Conservation (phyloP, 2,797 vertebrate species). For the Apogon hyalosoma region DNA sequence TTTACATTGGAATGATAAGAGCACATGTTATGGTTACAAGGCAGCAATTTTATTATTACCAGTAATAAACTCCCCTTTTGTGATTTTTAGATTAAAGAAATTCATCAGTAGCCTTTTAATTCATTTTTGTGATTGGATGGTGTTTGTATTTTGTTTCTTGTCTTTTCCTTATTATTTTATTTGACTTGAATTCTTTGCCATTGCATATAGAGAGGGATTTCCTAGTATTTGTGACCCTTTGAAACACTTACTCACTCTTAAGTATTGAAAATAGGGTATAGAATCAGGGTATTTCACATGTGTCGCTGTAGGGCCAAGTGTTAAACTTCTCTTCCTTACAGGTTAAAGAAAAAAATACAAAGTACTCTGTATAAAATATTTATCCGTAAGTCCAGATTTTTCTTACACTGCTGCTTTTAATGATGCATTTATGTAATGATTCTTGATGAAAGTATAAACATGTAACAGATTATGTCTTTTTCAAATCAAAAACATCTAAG, state of each 20-base stretch:
- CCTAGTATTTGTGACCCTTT: conserved; percentile 42
- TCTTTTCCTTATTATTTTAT: conserved; percentile 27
- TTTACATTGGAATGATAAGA: conserved; percentile 51
- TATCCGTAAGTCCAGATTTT: conserved; percentile 56
- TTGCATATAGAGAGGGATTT: conserved; percentile 21
- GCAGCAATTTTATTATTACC: conserved; percentile 27
- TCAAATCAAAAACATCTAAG: conserved; percentile 17
- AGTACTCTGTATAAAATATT: conserved; percentile 37
- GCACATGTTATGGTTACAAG: conserved; percentile 59
- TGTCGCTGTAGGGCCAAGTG: conserved; percentile 38
- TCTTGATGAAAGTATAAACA: conserved; percentile 23
- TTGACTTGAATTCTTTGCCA: conserved; percentile 10
- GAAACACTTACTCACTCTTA: conserved; percentile 18
- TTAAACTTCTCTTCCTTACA: conserved; percentile 30
- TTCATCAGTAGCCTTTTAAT: conserved; percentile 15
- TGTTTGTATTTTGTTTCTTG: conserved; percentile 54
- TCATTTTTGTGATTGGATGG: conserved; percentile 41
- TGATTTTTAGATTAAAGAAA: conserved; percentile 55
- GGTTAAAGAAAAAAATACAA: conserved; percentile 11
- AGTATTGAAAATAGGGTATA: conserved; percentile 35
- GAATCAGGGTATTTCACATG: conserved; percentile 62
- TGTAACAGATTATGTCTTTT: conserved; percentile 35
- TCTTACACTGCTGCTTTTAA: conserved; percentile 61
- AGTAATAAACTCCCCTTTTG: conserved; percentile 44
- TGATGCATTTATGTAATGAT: conserved; percentile 37